These are phyloP conservation scores for Cataglyphis albicans DNA, from an alignment of 2,888 invertebrate genomes.

Conservation along the genomic window DNA sequence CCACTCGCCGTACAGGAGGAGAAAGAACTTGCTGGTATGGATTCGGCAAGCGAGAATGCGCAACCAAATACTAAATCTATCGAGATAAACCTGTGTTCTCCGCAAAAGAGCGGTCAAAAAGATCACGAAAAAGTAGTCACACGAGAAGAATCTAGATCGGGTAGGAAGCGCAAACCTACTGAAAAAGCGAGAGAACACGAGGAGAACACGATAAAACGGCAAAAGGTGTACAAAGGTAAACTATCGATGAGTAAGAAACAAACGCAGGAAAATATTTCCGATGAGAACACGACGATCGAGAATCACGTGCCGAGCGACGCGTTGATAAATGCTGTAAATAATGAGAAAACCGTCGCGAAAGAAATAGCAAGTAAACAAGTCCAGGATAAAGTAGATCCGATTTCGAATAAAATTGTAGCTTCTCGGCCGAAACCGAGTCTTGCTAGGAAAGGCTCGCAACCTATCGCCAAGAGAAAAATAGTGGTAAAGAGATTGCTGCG, in stretches of 20 bases:
- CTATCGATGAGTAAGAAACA: constrained; percentile 59
- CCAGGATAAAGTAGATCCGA: constrained; percentile 43
- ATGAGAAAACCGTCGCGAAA: constrained; percentile 39
- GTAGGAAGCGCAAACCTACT: constrained; percentile 83
- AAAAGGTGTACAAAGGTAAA: constrained; percentile 79
- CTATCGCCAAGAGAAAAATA: constrained; percentile 72
- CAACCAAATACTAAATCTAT: constrained; percentile 27
- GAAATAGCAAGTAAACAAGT: constrained; percentile 48
- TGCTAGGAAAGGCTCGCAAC: constrained; percentile 68
- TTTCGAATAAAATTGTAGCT: constrained; percentile 56
- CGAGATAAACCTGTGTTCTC: constrained; percentile 11
- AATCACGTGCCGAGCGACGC: constrained; percentile 32
- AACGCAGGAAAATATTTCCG: constrained; percentile 31
- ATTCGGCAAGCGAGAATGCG: constrained; percentile 53
- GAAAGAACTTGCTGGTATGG: constrained; percentile 55
- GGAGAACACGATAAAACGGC: constrained; percentile 80
- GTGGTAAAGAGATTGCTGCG: constrained; percentile 66
- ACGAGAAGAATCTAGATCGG: constrained; percentile 82
- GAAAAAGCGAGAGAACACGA: constrained; percentile 84
- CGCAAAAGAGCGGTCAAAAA: not conserved
- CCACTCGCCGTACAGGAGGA: not conserved
- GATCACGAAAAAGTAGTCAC: constrained; percentile 35
- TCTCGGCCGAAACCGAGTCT: constrained; percentile 66
- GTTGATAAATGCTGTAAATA: constrained; percentile 11
- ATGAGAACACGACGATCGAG: constrained; percentile 17